phyloP scores from a whole-genome alignment of 2,797 vertebrate genomes.

The Poeciliopsis gracilis region DNA sequence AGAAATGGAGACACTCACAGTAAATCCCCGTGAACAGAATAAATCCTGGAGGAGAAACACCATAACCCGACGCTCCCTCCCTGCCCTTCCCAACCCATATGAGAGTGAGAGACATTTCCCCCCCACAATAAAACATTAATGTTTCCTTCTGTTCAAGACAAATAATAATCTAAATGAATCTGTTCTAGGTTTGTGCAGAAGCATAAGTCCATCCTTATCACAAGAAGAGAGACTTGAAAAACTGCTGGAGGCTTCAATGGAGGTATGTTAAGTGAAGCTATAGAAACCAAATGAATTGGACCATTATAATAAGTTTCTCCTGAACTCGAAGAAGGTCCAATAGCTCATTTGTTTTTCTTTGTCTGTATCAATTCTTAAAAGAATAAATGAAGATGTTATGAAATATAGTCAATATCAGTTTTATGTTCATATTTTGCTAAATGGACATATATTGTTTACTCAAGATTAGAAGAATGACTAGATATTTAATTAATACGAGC shows the following conservation, averaged over 20 bases:
- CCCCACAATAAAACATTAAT: background rate
- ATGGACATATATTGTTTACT: background rate
- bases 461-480: background rate
- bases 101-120: slow-evolving; percentile 62
- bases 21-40: slow-evolving; percentile 53
- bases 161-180: slow-evolving; percentile 5
- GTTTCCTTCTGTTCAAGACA: background rate
- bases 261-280: slow-evolving; percentile 55
- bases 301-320: background rate
- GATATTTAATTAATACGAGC: background rate
- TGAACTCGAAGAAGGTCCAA: background rate
- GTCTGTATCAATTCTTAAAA: background rate
- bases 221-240: slow-evolving; percentile 78
- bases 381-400: background rate
- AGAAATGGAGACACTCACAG: slow-evolving; percentile 12
- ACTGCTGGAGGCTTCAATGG: slow-evolving; percentile 81
- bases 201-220: slow-evolving; percentile 75
- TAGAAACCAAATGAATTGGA: background rate
- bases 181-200: slow-evolving; percentile 75
- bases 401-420: background rate
- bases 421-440: background rate
- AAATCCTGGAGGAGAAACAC: slow-evolving; percentile 84
- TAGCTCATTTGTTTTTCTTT: background rate
- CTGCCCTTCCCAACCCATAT: slow-evolving; percentile 65
- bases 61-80: slow-evolving; percentile 75